phyloP scores from a whole-genome alignment of 2,797 vertebrate genomes.

The Florisuga fusca region DNA sequence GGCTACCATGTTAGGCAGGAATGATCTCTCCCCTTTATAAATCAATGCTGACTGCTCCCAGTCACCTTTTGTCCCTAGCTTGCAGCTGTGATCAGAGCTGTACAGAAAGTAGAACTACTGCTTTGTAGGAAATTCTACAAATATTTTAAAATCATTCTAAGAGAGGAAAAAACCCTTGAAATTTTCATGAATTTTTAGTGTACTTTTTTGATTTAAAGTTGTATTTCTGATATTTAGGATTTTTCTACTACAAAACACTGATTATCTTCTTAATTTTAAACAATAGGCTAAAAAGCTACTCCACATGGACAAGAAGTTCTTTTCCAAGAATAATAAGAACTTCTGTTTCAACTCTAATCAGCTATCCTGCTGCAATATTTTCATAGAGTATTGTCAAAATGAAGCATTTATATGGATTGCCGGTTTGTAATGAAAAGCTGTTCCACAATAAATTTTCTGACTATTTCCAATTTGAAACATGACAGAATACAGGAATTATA shows the following conservation, averaged over 20 bases:
- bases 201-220: background rate
- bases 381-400: background rate
- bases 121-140: background rate
- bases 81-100: background rate
- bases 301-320: background rate
- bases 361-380: background rate
- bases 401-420: background rate
- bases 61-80: background rate
- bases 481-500: conserved; percentile 2
- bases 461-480: background rate
- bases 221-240: background rate
- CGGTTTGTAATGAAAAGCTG: conserved; percentile 2
- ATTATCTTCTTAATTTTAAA: conserved; percentile 23
- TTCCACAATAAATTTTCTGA: conserved; percentile 4
- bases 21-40: background rate
- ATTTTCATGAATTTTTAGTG: background rate
- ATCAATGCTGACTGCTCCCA: background rate
- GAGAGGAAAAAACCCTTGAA: background rate
- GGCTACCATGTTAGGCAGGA: background rate
- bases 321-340: background rate
- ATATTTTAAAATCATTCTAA: background rate
- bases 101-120: background rate
- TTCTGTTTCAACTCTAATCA: conserved; percentile 19
- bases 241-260: background rate
- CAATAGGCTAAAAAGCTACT: background rate